A percentile compares a stretch with the other conserved stretches of the same genome.
These are phyloP conservation scores for Polypedilum vanderplanki DNA, from an alignment of 1,140 invertebrate genomes.

Conservation along the genomic window DNA sequence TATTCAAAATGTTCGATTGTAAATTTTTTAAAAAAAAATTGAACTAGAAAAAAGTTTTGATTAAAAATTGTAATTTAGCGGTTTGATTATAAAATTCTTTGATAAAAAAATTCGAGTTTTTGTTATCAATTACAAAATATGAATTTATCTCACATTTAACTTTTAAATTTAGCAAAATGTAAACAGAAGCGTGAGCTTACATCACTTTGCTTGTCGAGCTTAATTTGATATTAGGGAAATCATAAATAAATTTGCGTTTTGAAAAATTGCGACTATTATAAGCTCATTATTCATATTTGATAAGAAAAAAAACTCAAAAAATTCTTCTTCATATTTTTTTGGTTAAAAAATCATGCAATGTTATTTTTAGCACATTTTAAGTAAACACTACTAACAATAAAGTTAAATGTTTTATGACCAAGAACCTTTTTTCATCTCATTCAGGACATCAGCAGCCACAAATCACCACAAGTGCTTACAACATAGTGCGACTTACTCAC, in stretches of 20 bases:
- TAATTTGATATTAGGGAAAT: too few species aligned
- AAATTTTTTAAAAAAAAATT: too few species aligned
- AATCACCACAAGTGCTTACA: background rate
- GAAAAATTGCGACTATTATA: constrained; percentile 4
- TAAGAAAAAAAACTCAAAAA: background rate
- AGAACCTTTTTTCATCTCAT: background rate
- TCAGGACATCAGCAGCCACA: background rate
- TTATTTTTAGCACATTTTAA: constrained; percentile 14
- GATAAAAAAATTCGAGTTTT: too few species aligned
- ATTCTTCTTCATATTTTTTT: background rate
- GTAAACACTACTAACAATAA: background rate
- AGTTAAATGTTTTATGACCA: background rate
- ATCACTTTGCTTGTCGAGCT: too few species aligned
- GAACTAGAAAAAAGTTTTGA: too few species aligned
- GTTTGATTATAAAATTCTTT: too few species aligned
- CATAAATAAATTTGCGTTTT: background rate
- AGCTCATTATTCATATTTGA: constrained; percentile 1
- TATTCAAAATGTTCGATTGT: too few species aligned
- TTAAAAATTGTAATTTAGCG: too few species aligned
- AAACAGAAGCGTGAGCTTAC: too few species aligned
- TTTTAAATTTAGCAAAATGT: too few species aligned
- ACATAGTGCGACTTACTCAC: background rate
- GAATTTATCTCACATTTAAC: too few species aligned
- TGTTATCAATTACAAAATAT: too few species aligned
- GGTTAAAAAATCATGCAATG: background rate